These are phyloP conservation scores for Galaxea fascicularis DNA, from an alignment of 92 coral and sea anemone genomes.

Conservation along the genomic window DNA sequence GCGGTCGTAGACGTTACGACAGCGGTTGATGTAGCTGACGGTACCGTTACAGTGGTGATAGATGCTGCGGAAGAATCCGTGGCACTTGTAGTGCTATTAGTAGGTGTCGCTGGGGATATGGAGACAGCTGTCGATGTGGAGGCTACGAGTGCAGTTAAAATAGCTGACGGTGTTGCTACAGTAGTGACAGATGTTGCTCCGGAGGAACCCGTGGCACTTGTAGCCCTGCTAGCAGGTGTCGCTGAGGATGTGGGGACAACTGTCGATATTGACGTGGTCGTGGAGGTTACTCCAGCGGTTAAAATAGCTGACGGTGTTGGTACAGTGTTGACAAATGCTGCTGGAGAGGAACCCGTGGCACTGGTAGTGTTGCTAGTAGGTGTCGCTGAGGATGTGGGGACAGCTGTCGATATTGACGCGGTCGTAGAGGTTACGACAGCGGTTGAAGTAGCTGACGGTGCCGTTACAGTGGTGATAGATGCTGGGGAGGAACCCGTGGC, in stretches of 20 bases:
- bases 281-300: neutral
- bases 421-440: neutral
- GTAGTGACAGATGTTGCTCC: neutral
- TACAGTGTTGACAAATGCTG: too few species aligned
- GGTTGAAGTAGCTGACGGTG: neutral
- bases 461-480: neutral
- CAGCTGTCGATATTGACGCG: neutral
- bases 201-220: neutral
- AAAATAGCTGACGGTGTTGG: neutral
- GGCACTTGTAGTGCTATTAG: neutral
- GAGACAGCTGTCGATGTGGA: neutral
- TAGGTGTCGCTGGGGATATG: neutral
- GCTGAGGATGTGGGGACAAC: neutral
- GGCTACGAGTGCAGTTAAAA: neutral
- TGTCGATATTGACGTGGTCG: neutral
- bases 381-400: neutral
- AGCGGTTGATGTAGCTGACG: neutral
- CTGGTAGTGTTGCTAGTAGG: too few species aligned
- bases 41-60: neutral
- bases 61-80: neutral
- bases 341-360: neutral
- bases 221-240: neutral
- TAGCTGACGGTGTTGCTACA: neutral
- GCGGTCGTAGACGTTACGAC: neutral
- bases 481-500: neutral